phyloP scores from a whole-genome alignment of 1,140 invertebrate genomes.

The Hylaeus volcanicus region DNA sequence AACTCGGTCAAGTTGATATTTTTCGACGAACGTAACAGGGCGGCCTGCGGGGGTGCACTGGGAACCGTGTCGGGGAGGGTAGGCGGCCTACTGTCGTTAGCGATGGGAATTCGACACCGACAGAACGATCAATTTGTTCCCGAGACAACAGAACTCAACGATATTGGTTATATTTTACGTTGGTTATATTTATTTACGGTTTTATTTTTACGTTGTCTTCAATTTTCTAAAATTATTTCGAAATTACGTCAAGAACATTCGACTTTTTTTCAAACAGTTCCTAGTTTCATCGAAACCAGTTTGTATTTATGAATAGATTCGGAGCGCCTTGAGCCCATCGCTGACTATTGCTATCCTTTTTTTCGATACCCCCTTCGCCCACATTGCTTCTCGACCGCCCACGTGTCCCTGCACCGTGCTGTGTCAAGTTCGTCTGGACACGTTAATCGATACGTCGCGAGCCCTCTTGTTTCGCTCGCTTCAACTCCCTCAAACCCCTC shows the following conservation, averaged over 20 bases:
- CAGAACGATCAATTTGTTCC: not conserved
- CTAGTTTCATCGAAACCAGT: too few species aligned
- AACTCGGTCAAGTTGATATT: conserved; percentile 42
- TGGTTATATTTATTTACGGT: too few species aligned
- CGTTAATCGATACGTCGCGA: conserved; percentile 57
- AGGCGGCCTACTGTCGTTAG: not conserved
- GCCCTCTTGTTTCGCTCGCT: conserved; percentile 17
- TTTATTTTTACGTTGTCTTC: too few species aligned
- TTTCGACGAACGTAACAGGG: conserved; percentile 3
- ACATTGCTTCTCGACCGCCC: not conserved
- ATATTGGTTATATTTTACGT: too few species aligned
- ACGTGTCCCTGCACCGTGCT: conserved; percentile 16
- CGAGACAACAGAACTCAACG: too few species aligned
- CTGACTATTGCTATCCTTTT: conserved; percentile 7
- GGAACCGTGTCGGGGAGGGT: too few species aligned
- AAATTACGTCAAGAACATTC: too few species aligned
- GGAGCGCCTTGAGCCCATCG: not conserved
- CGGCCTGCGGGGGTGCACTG: not conserved
- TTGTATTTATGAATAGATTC: not conserved
- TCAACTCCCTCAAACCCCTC: not conserved
- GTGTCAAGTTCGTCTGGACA: conserved; percentile 58
- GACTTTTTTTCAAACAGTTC: too few species aligned
- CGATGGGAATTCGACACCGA: not conserved
- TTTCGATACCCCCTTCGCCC: conserved; percentile 40
- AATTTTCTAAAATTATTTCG: too few species aligned